Conservation (phyloP, 1,140 invertebrate species). For the Listronotus oregonensis region DNA sequence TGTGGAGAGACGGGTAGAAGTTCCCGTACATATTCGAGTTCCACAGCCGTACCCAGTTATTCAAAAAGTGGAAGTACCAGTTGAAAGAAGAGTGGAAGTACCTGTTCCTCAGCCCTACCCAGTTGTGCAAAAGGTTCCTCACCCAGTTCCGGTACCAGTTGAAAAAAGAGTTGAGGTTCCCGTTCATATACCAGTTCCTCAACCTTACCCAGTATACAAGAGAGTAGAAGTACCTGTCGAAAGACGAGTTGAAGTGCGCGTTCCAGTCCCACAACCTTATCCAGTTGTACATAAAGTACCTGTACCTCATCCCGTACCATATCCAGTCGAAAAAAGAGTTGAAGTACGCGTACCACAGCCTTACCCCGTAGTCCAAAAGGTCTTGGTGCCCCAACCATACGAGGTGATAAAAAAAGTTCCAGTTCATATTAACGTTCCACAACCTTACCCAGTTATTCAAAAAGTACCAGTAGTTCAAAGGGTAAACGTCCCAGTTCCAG, state of each 20-base stretch:
- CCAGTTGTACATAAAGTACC: conserved; percentile 14
- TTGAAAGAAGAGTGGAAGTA: conserved; percentile 21
- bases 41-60: conserved; percentile 23
- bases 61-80: conserved; percentile 21
- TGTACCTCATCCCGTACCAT: conserved; percentile 16
- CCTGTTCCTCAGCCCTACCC: conserved; percentile 1
- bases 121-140: background rate
- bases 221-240: conserved; percentile 21
- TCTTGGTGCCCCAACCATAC: conserved; percentile 25
- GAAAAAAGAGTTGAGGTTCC: conserved; percentile 6
- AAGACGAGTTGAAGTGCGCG: conserved; percentile 8
- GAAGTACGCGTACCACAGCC: conserved; percentile 15
- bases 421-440: conserved; percentile 6
- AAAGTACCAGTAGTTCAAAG: conserved; percentile 5
- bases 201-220: conserved; percentile 15
- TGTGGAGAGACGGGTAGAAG: conserved; percentile 16
- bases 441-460: conserved; percentile 4
- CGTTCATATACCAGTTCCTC: background rate
- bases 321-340: conserved; percentile 16
- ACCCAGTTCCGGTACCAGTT: background rate
- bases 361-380: background rate
- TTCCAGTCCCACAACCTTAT: background rate
- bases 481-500: conserved; percentile 38
- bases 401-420: conserved; percentile 29
- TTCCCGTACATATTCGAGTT: conserved; percentile 14